phyloP scores from a whole-genome alignment of 2,888 invertebrate genomes.

The Dryococelus australis region DNA sequence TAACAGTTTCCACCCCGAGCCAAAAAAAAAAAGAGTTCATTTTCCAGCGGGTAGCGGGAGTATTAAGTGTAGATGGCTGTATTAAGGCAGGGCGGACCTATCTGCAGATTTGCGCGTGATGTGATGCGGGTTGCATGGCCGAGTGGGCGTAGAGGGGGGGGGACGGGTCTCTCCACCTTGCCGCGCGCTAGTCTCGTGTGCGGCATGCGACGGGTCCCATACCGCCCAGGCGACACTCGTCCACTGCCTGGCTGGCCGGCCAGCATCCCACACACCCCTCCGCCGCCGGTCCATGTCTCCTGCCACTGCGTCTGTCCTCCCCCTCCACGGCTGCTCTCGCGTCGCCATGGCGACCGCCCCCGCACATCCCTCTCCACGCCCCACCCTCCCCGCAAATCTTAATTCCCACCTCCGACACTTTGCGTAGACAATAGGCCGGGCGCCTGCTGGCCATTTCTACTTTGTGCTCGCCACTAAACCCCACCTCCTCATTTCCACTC shows the following conservation, averaged over 20 bases:
- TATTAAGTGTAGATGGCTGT: no score
- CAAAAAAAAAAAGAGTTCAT: no score
- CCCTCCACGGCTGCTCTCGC: not conserved
- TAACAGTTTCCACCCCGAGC: no score
- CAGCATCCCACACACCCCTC: not conserved
- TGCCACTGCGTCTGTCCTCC: not conserved
- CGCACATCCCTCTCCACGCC: not conserved
- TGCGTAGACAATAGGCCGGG: slow-evolving; percentile 3
- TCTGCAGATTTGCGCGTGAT: not conserved
- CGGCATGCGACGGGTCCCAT: not conserved
- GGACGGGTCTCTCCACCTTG: not conserved
- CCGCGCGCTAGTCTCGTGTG: not conserved
- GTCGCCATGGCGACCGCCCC: slow-evolving; percentile 8
- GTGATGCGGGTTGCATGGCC: not conserved
- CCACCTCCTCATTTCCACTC: not conserved
- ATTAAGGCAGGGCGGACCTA: not conserved
- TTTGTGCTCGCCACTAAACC: not conserved
- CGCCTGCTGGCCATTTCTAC: slow-evolving; percentile 16
- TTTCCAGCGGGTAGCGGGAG: no score
- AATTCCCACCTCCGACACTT: slow-evolving; percentile 10
- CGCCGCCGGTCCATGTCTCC: not conserved
- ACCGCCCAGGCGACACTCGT: slow-evolving; percentile 7
- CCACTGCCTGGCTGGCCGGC: not conserved
- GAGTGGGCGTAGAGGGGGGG: not conserved
- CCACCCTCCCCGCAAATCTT: not conserved